These are phyloP conservation scores for Tenrec ecaudatus DNA, from an alignment of 2,113 vertebrate genomes.

Conservation along the genomic window DNA sequence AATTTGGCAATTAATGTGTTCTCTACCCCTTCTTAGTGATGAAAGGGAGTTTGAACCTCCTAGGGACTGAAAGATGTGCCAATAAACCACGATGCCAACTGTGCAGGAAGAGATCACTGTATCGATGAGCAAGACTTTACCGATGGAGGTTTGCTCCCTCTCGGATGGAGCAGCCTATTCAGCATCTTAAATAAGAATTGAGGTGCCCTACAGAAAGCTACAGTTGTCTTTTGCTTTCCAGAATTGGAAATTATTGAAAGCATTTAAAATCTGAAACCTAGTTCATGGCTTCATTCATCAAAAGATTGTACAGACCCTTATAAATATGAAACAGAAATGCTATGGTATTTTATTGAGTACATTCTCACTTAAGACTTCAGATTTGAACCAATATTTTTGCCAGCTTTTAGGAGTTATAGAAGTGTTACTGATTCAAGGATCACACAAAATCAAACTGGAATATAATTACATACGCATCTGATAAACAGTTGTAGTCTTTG, in stretches of 20 bases:
- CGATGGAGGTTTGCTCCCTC: not conserved
- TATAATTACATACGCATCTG: not conserved
- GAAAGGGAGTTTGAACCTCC: constrained; percentile 73
- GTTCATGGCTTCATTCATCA: not conserved
- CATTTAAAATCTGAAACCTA: not conserved
- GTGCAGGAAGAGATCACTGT: constrained; percentile 66
- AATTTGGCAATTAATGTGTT: constrained; percentile 67
- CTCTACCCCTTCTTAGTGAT: constrained; percentile 56
- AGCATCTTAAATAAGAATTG: not conserved
- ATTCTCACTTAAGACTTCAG: not conserved
- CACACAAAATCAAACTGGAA: not conserved
- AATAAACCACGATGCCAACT: constrained; percentile 67
- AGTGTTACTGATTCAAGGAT: not conserved
- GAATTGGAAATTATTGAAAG: not conserved
- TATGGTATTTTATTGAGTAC: not conserved
- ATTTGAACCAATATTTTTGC: not conserved
- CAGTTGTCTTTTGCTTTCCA: not conserved
- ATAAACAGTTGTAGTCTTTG: not conserved
- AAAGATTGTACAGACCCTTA: not conserved
- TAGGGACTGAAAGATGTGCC: constrained; percentile 59
- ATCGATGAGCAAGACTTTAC: not conserved
- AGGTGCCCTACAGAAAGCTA: constrained; percentile 16
- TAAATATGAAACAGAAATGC: not conserved
- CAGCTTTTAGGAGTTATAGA: not conserved
- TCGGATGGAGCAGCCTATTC: not conserved